Conservation (phyloP, 1,140 invertebrate species). For the Nasonia longicornis region DNA sequence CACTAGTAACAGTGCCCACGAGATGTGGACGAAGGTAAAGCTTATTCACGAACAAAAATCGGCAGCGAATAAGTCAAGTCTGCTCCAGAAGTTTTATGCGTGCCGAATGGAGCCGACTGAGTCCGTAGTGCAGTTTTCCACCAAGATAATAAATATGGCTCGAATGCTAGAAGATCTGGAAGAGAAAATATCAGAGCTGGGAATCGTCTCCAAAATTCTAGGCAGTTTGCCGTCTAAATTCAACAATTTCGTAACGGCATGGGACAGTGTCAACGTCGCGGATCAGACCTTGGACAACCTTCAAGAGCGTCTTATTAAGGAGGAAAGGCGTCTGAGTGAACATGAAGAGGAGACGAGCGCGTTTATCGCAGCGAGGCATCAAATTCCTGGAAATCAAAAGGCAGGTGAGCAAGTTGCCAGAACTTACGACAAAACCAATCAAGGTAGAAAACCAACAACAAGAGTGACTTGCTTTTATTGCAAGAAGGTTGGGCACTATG, state of each 20-base stretch:
- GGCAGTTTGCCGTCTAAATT: background rate
- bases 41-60: too few species aligned
- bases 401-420: background rate
- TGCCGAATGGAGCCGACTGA: too few species aligned
- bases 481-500: background rate
- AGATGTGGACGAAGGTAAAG: too few species aligned
- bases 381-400: background rate
- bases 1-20: too few species aligned
- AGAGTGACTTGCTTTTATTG: background rate
- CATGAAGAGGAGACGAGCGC: background rate
- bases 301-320: background rate
- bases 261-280: background rate
- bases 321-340: background rate
- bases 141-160: too few species aligned
- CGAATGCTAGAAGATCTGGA: background rate
- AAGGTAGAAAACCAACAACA: background rate
- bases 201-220: background rate
- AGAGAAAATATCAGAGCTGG: background rate
- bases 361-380: background rate
- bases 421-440: background rate
- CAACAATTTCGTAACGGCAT: background rate
- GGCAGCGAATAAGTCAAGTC: too few species aligned
- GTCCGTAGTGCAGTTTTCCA: too few species aligned
- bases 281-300: background rate
- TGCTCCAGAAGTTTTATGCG: too few species aligned